Base-by-base conservation (phyloP, 1,140 invertebrate species). In the Episyrphus balteatus region DNA sequence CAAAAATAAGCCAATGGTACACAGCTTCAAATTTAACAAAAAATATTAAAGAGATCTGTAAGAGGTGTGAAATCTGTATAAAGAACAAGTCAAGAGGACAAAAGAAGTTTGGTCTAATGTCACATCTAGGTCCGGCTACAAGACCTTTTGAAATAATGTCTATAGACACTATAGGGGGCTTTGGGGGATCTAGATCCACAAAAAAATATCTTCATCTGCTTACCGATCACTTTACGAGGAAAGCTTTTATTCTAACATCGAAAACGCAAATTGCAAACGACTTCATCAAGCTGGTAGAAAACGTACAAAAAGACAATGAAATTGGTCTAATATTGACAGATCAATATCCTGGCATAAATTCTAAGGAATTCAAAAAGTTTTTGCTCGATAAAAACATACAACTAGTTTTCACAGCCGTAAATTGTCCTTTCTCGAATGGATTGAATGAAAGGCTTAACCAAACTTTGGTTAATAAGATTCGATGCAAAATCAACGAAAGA, bases 21-120 rank as follows among this genome's bases (percentile, higher is more conserved):
- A 45, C 48, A 46, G 51, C 58, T 45, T 50, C 52, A 48, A 61
- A 59, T 47, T 46, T 38, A 12, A 38, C n/a, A 7, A 38, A 14
- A 5, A 39, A 48, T 48, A 44, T 48, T 18, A 48, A 43, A 54
- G 46, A 44, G 37, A 30, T 55, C 30, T 66, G 64, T 56, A 50
- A 49, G 50, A 48, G 19, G 12, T 68, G 55, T 50, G 53, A 58
- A 31, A 51, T 63, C 5, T 67, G 65, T 47, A 58, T 65, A 50
- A 66, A 61, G 46, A 69, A 69, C 44, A 69, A 70, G 61, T 55
- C 60, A 15, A 70, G 62, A 61, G 40, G 39, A 48, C 11, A 56
- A 51, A 42, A 46, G 13, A 59, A 57, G 51, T 58, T 51, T 53
- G 62, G 55, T 7, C 31, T 56, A 41, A 56, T 61, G 59, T 66